Conservation (phyloP, 1,140 invertebrate genomes). For the Choristoneura fumiferana region DNA sequence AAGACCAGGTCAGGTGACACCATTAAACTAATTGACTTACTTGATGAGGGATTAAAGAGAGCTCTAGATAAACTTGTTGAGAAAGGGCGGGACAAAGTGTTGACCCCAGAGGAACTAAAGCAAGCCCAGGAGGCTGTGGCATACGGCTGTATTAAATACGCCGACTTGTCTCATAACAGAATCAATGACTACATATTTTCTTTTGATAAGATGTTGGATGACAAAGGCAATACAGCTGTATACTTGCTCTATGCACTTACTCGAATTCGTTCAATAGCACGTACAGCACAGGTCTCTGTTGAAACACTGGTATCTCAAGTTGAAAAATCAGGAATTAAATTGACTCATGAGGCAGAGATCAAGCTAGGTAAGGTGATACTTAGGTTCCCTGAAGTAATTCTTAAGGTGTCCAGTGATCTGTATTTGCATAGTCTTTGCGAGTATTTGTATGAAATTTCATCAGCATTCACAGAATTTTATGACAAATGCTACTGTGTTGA, state of each 20-base stretch:
- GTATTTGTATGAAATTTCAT: constrained; percentile 96
- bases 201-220: constrained; percentile 99
- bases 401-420: constrained; percentile 91
- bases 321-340: constrained; percentile 80
- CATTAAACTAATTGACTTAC: constrained; percentile 92
- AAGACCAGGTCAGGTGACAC: constrained; percentile 99
- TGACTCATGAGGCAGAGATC: constrained; percentile 96
- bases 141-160: constrained; percentile 99
- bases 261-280: constrained; percentile 94
- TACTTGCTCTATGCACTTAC: constrained; percentile 98
- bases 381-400: constrained; percentile 93
- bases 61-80: constrained; percentile 92
- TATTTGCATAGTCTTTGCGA: constrained; percentile 95
- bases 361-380: constrained; percentile 94
- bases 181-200: constrained; percentile 98
- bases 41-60: constrained; percentile 95
- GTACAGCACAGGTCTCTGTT: constrained; percentile 83
- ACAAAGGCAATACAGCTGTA: constrained; percentile 99
- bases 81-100: constrained; percentile 93
- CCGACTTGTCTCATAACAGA: constrained; percentile 96
- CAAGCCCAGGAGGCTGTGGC: constrained; percentile 94
- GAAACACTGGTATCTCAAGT: constrained; percentile 78
- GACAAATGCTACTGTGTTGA: constrained; percentile 98
- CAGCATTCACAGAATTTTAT: constrained; percentile 97
- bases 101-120: constrained; percentile 91